Conservation (phyloP, 2,113 vertebrate genomes). For the Thamnophis sirtalis region DNA sequence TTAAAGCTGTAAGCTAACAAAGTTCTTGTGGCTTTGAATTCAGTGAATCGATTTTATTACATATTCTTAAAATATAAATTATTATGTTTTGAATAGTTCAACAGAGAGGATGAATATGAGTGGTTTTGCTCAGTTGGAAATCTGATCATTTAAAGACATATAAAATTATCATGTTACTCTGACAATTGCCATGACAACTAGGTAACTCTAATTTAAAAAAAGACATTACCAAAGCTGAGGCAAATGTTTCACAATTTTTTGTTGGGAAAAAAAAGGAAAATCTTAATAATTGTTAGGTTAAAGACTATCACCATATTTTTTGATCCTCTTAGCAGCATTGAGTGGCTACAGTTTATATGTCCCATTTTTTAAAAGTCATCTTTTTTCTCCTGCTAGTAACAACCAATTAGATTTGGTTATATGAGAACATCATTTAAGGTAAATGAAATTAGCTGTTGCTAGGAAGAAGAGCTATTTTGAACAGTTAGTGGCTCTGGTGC, state of each 20-base stretch:
- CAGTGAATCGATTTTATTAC: neutral
- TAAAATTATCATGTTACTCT: conserved; percentile 6
- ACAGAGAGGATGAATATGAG: neutral
- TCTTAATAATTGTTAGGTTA: neutral
- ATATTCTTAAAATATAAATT: neutral
- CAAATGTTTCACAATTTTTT: neutral
- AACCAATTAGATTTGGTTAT: neutral
- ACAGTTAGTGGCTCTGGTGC: neutral
- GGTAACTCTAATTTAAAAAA: neutral
- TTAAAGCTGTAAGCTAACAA: neutral
- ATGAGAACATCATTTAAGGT: neutral
- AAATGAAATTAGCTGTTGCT: neutral
- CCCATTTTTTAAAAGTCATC: neutral
- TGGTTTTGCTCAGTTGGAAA: neutral
- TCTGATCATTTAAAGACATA: neutral
- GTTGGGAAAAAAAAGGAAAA: neutral
- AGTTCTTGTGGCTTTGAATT: neutral
- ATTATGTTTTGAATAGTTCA: neutral
- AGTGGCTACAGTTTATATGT: neutral
- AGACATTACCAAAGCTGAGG: neutral
- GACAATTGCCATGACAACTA: conserved; percentile 4
- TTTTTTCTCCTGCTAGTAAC: neutral
- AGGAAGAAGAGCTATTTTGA: neutral
- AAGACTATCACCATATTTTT: neutral
- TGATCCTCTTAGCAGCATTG: neutral